A percentile compares a stretch with the other conserved stretches of the same genome.
Evolutionary conservation across 2,113 vertebrate species (phyloP).

Genomic region (Phalacrocorax carbo): DNA sequence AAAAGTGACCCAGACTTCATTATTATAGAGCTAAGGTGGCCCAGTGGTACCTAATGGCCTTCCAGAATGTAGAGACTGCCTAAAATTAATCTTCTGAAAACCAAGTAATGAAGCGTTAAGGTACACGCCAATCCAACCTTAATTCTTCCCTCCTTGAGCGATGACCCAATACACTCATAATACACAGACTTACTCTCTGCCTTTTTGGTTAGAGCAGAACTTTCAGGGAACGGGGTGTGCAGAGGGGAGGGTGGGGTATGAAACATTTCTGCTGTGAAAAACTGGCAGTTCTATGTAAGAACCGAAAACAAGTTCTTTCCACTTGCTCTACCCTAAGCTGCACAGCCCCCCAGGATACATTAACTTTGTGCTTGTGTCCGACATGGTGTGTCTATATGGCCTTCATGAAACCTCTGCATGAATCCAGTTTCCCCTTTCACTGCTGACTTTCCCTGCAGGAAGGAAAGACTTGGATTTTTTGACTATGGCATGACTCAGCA

Average conservation of each 20-base stretch:
- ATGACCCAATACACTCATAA: conserved; percentile 45
- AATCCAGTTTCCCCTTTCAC: not conserved
- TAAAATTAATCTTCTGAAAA: conserved; percentile 64
- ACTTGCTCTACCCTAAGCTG: not conserved
- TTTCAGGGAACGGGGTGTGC: not conserved
- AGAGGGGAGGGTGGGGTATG: not conserved
- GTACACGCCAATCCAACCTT: not conserved
- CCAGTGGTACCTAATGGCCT: conserved; percentile 14
- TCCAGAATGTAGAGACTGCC: not conserved
- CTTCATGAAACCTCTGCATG: not conserved
- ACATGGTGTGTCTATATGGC: not conserved
- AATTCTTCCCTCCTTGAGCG: conserved; percentile 60
- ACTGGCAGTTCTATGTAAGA: not conserved
- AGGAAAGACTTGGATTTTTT: not conserved
- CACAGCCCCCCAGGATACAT: not conserved
- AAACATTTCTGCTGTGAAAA: not conserved
- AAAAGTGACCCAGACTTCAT: not conserved
- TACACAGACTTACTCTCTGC: not conserved
- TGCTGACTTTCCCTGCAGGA: not conserved
- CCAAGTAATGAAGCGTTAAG: conserved; percentile 61
- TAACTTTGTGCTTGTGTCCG: not conserved
- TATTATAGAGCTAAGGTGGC: not conserved
- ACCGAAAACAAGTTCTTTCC: not conserved
- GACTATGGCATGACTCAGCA: not conserved
- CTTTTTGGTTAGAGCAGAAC: not conserved